Evolutionary conservation across 2,797 vertebrate genomes (phyloP).

Genomic region (Stomatorhinus walkeri): DNA sequence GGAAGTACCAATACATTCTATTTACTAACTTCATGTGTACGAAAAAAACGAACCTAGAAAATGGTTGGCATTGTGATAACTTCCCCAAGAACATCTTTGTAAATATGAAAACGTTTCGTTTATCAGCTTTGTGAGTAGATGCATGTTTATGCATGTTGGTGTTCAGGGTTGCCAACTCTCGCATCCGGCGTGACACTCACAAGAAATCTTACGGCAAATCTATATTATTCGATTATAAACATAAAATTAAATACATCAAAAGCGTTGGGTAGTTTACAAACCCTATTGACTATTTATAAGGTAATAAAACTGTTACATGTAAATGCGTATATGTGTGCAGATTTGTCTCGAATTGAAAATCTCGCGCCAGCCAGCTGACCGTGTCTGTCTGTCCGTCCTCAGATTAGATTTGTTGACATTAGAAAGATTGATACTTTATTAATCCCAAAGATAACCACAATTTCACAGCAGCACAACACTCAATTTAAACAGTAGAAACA

Average conservation of each 20-base stretch:
- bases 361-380: background rate
- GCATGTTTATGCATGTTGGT: background rate
- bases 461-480: background rate
- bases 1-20: background rate
- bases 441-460: background rate
- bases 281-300: background rate
- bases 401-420: background rate
- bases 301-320: background rate
- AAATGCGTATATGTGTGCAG: background rate
- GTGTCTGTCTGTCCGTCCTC: background rate
- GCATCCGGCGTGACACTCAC: background rate
- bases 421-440: background rate
- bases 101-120: background rate
- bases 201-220: background rate
- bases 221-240: background rate
- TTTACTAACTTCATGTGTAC: background rate
- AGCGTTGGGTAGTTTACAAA: background rate
- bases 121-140: background rate
- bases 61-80: background rate
- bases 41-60: background rate
- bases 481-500: background rate
- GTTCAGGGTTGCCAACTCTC: background rate
- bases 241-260: background rate
- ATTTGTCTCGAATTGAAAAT: background rate
- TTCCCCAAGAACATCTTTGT: background rate